phyloP scores from a whole-genome alignment of 1,140 invertebrate genomes.

The Amphibalanus amphitrite region DNA sequence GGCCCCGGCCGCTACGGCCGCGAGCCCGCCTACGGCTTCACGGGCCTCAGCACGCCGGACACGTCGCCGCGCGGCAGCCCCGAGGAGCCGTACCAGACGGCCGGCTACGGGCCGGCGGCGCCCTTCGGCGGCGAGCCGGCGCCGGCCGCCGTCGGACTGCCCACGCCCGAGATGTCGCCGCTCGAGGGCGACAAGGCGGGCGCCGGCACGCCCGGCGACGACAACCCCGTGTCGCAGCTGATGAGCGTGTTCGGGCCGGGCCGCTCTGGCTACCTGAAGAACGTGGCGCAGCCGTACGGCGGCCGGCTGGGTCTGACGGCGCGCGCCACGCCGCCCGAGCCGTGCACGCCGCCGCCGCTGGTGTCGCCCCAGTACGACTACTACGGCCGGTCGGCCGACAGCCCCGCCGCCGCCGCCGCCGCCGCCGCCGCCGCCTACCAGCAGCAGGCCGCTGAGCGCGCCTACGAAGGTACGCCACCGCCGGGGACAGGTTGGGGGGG shows the following conservation, averaged over 20 bases:
- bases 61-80: slow-evolving; percentile 46
- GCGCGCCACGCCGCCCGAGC: slow-evolving; percentile 10
- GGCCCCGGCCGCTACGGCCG: slow-evolving; percentile 14
- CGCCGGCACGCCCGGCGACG: slow-evolving; percentile 8
- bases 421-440: not conserved
- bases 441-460: not conserved
- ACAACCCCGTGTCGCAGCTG: slow-evolving; percentile 18
- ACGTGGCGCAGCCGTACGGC: slow-evolving; percentile 9
- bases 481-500: no score
- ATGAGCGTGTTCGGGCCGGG: slow-evolving; percentile 20
- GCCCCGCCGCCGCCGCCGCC: no score
- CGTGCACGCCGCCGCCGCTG: slow-evolving; percentile 20
- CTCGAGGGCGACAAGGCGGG: slow-evolving; percentile 42
- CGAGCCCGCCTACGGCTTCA: slow-evolving; percentile 23
- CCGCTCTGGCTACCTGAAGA: slow-evolving; percentile 20
- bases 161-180: slow-evolving; percentile 50
- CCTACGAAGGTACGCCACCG: not conserved
- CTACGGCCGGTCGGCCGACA: slow-evolving; percentile 26
- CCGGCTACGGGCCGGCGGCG: not conserved
- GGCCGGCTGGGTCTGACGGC: slow-evolving; percentile 7
- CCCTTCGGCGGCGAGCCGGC: slow-evolving; percentile 5
- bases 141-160: slow-evolving; percentile 29
- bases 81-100: not conserved
- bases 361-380: slow-evolving; percentile 21
- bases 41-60: slow-evolving; percentile 45